Conservation (phyloP, 1,140 invertebrate species). For the Mactra quadrangularis region DNA sequence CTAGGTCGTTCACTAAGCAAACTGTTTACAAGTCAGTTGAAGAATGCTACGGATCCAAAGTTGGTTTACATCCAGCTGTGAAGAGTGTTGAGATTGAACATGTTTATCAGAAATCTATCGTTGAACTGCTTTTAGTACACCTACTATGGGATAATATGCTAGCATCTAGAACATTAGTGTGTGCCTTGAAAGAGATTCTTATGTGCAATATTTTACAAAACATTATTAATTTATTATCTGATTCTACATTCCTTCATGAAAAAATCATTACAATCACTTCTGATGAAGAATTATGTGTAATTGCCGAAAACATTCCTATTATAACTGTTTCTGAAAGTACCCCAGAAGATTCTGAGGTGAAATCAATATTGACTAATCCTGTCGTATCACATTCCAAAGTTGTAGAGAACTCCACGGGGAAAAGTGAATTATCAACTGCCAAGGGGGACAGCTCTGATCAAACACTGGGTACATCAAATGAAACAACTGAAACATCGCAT, state of each 20-base stretch:
- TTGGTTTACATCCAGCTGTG: constrained; percentile 46
- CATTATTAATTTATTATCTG: constrained; percentile 39
- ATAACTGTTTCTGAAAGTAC: constrained; percentile 1
- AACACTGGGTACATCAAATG: not conserved
- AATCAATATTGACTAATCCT: constrained; percentile 7
- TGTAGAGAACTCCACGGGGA: not conserved
- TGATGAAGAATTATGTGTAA: constrained; percentile 17
- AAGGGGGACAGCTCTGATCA: not conserved
- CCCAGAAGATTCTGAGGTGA: not conserved
- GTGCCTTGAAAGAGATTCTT: constrained; percentile 59
- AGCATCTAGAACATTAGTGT: constrained; percentile 8
- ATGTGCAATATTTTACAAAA: constrained; percentile 38
- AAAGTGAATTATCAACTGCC: not conserved
- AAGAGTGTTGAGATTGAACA: constrained; percentile 11
- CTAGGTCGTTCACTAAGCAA: not conserved
- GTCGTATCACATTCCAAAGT: not conserved
- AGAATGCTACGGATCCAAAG: constrained; percentile 39
- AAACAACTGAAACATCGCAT: not conserved
- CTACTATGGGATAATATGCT: constrained; percentile 40
- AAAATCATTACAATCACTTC: constrained; percentile 51
- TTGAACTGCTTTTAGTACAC: constrained; percentile 48
- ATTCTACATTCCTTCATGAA: constrained; percentile 55
- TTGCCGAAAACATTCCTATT: constrained; percentile 1
- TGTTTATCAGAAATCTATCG: constrained; percentile 30
- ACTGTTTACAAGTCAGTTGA: constrained; percentile 1